Conservation (phyloP, 2,113 vertebrate species). For the Pteruthius melanotis region DNA sequence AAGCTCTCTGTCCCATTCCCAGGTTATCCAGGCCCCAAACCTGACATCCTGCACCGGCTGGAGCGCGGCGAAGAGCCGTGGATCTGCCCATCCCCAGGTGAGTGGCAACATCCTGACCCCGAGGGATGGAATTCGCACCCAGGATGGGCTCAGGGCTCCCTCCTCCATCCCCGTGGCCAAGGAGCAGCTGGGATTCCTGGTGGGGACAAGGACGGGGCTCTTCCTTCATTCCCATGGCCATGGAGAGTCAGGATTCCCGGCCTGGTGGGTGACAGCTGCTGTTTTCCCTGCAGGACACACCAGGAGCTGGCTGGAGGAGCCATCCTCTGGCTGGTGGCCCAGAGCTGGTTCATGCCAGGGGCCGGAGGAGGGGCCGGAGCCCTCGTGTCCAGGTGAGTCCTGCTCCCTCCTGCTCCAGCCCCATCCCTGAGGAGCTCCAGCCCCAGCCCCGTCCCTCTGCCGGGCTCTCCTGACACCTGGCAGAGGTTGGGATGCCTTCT, state of each 20-base stretch:
- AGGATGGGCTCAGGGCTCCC: not conserved
- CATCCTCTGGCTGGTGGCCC: not conserved
- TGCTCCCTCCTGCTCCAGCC: not conserved
- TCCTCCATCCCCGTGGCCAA: fast-evolving
- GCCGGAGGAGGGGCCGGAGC: not conserved
- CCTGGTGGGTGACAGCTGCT: fast-evolving
- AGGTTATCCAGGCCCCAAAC: slow-evolving; percentile 47
- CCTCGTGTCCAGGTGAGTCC: not conserved
- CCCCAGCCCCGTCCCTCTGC: not conserved
- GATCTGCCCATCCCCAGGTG: not conserved
- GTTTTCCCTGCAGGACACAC: not conserved
- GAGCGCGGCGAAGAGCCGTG: slow-evolving; percentile 7
- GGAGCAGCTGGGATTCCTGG: not conserved
- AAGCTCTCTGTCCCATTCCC: fast-evolving
- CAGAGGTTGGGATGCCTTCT: not conserved
- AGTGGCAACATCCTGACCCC: not conserved
- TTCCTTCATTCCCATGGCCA: not conserved
- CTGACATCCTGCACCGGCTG: not conserved
- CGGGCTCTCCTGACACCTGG: fast-evolving
- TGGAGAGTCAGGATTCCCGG: fast-evolving
- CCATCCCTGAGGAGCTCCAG: not conserved
- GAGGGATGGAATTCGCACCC: not conserved
- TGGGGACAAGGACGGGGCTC: not conserved
- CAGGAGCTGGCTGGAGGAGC: not conserved
- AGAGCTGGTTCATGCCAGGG: fast-evolving